Conservation (phyloP, 2,113 vertebrate species). For the Corythornis vintsioides region DNA sequence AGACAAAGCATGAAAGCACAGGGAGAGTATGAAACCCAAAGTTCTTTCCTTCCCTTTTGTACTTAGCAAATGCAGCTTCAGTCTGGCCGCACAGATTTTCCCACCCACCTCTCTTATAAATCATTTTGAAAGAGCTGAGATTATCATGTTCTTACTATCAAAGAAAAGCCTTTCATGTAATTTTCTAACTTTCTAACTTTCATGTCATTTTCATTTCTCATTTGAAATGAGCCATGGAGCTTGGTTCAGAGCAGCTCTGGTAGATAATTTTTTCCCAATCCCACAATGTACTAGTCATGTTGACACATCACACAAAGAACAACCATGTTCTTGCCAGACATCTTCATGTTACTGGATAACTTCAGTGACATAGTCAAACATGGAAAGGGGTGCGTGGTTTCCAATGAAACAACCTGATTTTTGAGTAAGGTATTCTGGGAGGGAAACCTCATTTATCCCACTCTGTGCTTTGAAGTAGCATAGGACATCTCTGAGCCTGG, state of each 20-base stretch:
- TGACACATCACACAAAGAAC: not conserved
- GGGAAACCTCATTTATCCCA: not conserved
- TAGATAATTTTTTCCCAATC: not conserved
- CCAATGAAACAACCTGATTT: not conserved
- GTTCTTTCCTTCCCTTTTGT: conserved; percentile 35
- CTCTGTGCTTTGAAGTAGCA: not conserved
- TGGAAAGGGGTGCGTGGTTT: not conserved
- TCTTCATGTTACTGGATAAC: not conserved
- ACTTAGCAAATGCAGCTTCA: conserved; percentile 14
- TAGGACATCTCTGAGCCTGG: not conserved
- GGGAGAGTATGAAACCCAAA: not conserved
- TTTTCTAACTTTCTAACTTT: not conserved
- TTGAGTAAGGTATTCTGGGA: not conserved
- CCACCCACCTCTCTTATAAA: conserved; percentile 38
- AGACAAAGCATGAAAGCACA: not conserved
- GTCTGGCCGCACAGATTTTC: conserved; percentile 41
- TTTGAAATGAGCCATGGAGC: not conserved
- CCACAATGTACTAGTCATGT: not conserved
- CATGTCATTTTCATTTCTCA: not conserved
- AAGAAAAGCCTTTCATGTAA: not conserved
- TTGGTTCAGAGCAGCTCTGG: not conserved
- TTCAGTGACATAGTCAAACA: not conserved
- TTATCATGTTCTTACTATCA: not conserved
- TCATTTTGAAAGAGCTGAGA: conserved; percentile 16
- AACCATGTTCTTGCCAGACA: rapidly evolving